phyloP scores from a whole-genome alignment of 2,113 vertebrate species.

The Myotis brandtii region DNA sequence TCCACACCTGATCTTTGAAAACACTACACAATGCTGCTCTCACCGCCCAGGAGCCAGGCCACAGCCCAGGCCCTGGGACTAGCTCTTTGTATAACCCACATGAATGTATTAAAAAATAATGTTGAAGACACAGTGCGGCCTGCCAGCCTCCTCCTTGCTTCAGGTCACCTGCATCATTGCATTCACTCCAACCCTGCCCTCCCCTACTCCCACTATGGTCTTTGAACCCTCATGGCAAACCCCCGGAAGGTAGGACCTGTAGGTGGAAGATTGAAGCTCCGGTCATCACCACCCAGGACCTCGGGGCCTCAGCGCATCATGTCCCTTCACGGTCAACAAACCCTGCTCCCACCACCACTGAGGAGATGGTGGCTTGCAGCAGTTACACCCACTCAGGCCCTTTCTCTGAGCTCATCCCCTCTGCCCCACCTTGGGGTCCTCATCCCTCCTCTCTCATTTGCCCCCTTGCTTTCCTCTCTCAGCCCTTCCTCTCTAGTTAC shows the following conservation, averaged over 20 bases:
- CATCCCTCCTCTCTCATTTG: not conserved
- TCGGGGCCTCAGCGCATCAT: not conserved
- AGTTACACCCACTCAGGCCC: not conserved
- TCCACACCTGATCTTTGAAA: not conserved
- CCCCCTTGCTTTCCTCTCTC: not conserved
- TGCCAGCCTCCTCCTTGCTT: not conserved
- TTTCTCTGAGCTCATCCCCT: not conserved
- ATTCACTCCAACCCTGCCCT: not conserved
- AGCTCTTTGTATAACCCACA: conserved; percentile 58
- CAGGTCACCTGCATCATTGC: rapidly evolving
- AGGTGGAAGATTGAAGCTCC: not conserved
- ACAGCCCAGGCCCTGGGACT: not conserved
- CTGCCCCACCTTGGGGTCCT: not conserved
- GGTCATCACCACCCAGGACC: not conserved
- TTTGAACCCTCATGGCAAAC: not conserved
- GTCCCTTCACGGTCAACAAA: rapidly evolving
- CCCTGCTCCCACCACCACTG: not conserved
- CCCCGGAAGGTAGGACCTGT: too few relatives aligned
- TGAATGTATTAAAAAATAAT: conserved; percentile 80
- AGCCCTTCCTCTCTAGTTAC: not conserved
- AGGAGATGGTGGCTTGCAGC: not conserved
- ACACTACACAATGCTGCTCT: conserved; percentile 80
- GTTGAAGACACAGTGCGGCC: conserved; percentile 42
- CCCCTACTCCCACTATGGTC: not conserved
- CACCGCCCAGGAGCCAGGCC: conserved; percentile 30